These are phyloP conservation scores for Watsonalla binaria DNA, from an alignment of 2,888 invertebrate genomes.

Conservation along the genomic window DNA sequence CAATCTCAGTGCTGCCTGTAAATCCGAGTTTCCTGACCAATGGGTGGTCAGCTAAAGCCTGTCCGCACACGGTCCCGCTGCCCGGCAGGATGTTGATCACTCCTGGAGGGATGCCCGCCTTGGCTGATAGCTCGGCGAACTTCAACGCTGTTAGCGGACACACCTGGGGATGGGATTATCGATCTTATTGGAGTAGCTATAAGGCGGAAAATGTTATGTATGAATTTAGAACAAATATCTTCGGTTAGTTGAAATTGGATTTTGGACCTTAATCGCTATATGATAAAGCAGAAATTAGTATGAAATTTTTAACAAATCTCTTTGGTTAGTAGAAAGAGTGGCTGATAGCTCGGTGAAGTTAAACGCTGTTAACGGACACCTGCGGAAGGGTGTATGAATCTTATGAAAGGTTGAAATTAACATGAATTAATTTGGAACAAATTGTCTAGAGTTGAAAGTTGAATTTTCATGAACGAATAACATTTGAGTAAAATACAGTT, in stretches of 20 bases:
- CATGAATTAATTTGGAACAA: too few relatives aligned
- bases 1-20: constrained; percentile 96
- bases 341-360: too few relatives aligned
- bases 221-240: not conserved
- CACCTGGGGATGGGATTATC: constrained; percentile 54
- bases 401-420: too few relatives aligned
- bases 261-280: not conserved
- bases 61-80: constrained; percentile 87
- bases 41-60: constrained; percentile 92
- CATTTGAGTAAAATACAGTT: too few relatives aligned
- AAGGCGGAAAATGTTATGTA: not conserved
- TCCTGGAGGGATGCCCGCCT: constrained; percentile 96
- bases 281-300: not conserved
- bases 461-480: too few relatives aligned
- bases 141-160: constrained; percentile 96
- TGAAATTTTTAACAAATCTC: too few relatives aligned
- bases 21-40: constrained; percentile 95
- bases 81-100: constrained; percentile 96
- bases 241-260: not conserved
- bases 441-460: too few relatives aligned
- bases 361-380: too few relatives aligned
- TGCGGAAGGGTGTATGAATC: too few relatives aligned
- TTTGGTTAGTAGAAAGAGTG: too few relatives aligned
- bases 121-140: constrained; percentile 93
- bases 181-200: not conserved